Conservation (phyloP, 2,797 vertebrate species). For the Myotis pilosus region DNA sequence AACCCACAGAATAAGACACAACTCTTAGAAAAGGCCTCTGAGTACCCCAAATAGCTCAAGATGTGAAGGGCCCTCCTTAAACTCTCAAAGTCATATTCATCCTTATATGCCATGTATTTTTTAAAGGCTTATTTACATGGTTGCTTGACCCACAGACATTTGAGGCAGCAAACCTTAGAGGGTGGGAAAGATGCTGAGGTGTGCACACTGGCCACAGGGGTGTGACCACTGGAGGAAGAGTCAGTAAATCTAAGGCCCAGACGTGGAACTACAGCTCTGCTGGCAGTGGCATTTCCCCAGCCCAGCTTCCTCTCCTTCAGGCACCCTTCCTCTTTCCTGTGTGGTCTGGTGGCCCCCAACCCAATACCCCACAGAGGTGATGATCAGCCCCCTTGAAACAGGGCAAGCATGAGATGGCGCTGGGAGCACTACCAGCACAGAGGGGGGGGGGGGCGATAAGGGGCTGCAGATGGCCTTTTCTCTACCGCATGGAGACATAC, state of each 20-base stretch:
- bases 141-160: not conserved
- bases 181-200: not conserved
- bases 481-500: not conserved
- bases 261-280: accelerated
- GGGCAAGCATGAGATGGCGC: accelerated
- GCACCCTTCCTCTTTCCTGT: not conserved
- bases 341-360: not conserved
- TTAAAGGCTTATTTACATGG: not conserved
- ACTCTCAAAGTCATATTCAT: not conserved
- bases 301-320: not conserved
- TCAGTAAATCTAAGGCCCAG: not conserved
- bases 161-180: not conserved
- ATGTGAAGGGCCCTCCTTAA: not conserved
- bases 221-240: not conserved
- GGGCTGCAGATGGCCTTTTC: not conserved
- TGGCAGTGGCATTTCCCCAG: not conserved
- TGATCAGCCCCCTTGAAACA: not conserved
- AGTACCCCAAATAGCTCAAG: not conserved
- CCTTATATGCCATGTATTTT: not conserved
- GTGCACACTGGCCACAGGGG: not conserved
- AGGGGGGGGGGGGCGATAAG: accelerated
- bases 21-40: not conserved
- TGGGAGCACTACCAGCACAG: accelerated
- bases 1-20: not conserved
- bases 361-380: accelerated